A percentile compares a stretch with the other conserved stretches of the same genome.
These are phyloP conservation scores for Disparrhopalites patrizii DNA, from an alignment of 2,888 invertebrate genomes.

Conservation along the genomic window DNA sequence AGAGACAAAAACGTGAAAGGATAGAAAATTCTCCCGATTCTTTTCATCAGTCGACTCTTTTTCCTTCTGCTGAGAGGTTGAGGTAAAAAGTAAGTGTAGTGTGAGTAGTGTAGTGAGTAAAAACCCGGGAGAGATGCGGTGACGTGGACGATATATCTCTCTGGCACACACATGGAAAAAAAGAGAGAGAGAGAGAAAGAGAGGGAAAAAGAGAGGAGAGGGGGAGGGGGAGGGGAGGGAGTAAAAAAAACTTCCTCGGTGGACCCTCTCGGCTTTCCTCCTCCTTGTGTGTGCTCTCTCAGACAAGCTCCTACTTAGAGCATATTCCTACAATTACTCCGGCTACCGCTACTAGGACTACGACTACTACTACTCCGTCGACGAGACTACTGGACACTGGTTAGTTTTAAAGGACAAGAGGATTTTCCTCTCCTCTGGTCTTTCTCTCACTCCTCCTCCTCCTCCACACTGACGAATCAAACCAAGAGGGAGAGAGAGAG, in stretches of 20 bases:
- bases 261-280: too few relatives aligned
- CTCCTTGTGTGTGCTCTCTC: too few relatives aligned
- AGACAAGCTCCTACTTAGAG: too few relatives aligned
- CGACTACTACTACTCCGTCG: not conserved
- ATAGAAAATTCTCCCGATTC: slow-evolving; percentile 11
- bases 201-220: too few relatives aligned
- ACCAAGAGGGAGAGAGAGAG: not conserved
- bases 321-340: not conserved
- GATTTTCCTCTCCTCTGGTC: not conserved
- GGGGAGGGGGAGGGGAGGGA: too few relatives aligned
- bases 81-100: not conserved
- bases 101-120: not conserved
- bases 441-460: not conserved
- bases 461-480: not conserved
- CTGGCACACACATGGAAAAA: too few relatives aligned
- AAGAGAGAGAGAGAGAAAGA: not conserved
- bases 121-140: slow-evolving; percentile 1
- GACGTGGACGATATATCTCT: not conserved
- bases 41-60: slow-evolving; percentile 25
- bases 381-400: not conserved
- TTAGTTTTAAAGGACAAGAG: slow-evolving; percentile 7
- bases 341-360: not conserved
- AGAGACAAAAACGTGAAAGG: slow-evolving; percentile 12
- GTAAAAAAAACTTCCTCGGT: too few relatives aligned
- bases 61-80: slow-evolving; percentile 19